Evolutionary conservation across 2,888 invertebrate genomes (phyloP).

Genomic region (Notodonta ziczac): DNA sequence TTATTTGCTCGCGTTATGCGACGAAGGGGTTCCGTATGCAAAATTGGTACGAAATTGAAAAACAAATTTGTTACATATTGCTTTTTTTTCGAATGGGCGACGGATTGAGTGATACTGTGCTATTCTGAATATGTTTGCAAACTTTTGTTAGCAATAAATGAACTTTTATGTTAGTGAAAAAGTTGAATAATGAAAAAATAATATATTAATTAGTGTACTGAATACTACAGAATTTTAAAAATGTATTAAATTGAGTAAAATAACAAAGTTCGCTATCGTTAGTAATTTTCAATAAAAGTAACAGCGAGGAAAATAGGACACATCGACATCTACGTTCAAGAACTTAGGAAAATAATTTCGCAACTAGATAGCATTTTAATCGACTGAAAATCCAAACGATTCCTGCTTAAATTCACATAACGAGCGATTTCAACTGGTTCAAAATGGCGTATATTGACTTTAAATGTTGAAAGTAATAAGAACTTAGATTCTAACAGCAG

Average conservation of each 20-base stretch:
- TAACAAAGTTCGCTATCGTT: too few species aligned
- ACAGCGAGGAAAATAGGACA: background rate
- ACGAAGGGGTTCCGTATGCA: slow-evolving; percentile 73
- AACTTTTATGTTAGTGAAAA: too few species aligned
- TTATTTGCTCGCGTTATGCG: slow-evolving; percentile 69
- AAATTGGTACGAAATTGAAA: slow-evolving; percentile 84
- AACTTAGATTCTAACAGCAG: background rate
- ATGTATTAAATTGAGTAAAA: too few species aligned
- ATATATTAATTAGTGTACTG: too few species aligned
- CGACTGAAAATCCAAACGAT: background rate
- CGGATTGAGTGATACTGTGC: slow-evolving; percentile 41
- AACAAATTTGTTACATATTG: slow-evolving; percentile 85
- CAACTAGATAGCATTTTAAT: slow-evolving; percentile 4
- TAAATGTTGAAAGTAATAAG: slow-evolving; percentile 5
- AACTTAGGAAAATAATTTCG: background rate
- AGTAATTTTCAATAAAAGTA: background rate
- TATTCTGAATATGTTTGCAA: slow-evolving; percentile 45
- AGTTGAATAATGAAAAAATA: too few species aligned
- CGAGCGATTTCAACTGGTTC: background rate
- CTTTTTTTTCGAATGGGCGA: slow-evolving; percentile 61
- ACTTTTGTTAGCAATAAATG: too few species aligned
- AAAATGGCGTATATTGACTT: slow-evolving; percentile 10
- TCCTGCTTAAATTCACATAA: background rate
- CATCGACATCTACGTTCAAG: background rate
- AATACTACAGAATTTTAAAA: too few species aligned